Percentiles rank a stretch among this genome's conserved stretches.
These are phyloP conservation scores for Deroplatys truncata DNA, from an alignment of 2,888 invertebrate species.

Conservation along the genomic window DNA sequence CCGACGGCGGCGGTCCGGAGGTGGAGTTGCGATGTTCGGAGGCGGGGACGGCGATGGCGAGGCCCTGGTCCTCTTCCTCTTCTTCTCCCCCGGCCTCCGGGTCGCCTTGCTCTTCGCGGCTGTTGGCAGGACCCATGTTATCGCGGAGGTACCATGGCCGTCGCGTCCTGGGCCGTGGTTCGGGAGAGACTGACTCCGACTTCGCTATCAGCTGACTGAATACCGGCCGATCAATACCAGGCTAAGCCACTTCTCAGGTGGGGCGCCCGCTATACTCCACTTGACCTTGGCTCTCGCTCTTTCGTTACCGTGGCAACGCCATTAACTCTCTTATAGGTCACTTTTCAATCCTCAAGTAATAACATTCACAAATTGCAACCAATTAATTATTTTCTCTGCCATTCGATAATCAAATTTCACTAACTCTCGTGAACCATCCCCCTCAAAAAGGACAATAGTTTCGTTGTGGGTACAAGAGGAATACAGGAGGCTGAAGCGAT, in stretches of 20 bases:
- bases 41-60: slow-evolving; percentile 8
- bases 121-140: slow-evolving; percentile 31
- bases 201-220: not conserved
- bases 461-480: no score
- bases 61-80: not conserved
- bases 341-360: no score
- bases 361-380: no score
- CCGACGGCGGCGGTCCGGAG: not conserved
- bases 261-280: not conserved
- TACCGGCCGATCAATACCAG: not conserved
- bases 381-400: no score
- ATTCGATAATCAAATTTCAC: no score
- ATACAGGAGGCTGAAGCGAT: no score
- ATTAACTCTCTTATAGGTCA: no score
- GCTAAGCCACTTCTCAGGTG: not conserved
- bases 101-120: slow-evolving; percentile 30
- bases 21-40: not conserved
- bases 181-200: not conserved
- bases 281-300: no score
- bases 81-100: slow-evolving; percentile 11
- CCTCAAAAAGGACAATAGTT: no score
- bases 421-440: no score
- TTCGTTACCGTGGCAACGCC: no score
- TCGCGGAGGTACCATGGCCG: slow-evolving; percentile 35
- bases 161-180: slow-evolving; percentile 25